Conservation (phyloP, 2,888 invertebrate genomes). For the Diadegma fenestrale region DNA sequence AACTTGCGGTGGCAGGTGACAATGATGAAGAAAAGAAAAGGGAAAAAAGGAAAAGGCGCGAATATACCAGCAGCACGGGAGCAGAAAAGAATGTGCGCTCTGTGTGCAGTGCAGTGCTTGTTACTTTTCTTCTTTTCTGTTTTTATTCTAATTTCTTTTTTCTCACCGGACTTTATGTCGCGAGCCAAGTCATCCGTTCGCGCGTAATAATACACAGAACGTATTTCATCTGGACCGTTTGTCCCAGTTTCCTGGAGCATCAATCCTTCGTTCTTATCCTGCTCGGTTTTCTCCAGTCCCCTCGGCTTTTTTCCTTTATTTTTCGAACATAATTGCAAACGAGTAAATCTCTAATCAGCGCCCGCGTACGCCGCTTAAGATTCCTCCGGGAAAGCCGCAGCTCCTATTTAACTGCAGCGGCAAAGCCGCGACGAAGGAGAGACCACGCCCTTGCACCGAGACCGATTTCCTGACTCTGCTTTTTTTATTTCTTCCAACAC, state of each 20-base stretch:
- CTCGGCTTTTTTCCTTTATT: not conserved
- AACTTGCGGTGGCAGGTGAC: slow-evolving; percentile 63
- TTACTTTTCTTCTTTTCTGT: slow-evolving; percentile 19
- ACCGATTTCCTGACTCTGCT: slow-evolving; percentile 20
- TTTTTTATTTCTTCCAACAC: slow-evolving; percentile 34
- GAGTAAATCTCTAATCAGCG: not conserved
- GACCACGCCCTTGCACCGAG: slow-evolving; percentile 23
- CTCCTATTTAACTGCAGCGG: not conserved
- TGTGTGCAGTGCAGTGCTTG: not conserved
- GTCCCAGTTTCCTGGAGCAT: slow-evolving; percentile 30
- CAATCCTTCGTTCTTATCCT: too few relatives aligned
- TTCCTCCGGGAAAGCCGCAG: not conserved
- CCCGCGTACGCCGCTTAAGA: not conserved
- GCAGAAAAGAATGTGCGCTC: slow-evolving; percentile 43
- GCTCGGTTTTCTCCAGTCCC: too few relatives aligned
- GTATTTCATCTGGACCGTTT: slow-evolving; percentile 26
- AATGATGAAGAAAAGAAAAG: slow-evolving; percentile 64
- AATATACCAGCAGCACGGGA: slow-evolving; percentile 70
- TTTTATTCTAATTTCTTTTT: slow-evolving; percentile 52
- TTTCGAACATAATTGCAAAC: not conserved
- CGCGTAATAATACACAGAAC: slow-evolving; percentile 11
- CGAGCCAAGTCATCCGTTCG: slow-evolving; percentile 49
- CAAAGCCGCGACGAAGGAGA: slow-evolving; percentile 5
- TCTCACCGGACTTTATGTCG: slow-evolving; percentile 23
- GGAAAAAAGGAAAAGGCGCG: slow-evolving; percentile 37